A percentile compares a stretch with the other conserved stretches of the same genome.
phyloP scores from a whole-genome alignment of 2,113 vertebrate species.

The Peromyscus polionotus region DNA sequence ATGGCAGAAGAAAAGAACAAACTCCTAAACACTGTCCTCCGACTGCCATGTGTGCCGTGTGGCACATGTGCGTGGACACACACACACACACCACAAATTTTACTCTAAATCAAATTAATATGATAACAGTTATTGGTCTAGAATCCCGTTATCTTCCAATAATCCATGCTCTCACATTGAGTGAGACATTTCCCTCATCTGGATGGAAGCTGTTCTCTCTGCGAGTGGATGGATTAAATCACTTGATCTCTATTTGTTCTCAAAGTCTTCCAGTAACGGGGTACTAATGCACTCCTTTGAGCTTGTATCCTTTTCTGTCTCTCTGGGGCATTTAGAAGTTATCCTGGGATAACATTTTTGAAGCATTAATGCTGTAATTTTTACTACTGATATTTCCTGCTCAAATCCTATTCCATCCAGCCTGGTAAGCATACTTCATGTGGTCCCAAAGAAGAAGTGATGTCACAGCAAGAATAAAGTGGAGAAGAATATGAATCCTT shows the following conservation, averaged over 20 bases:
- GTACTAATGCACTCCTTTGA: background rate
- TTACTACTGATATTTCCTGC: slow-evolving; percentile 23
- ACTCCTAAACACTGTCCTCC: background rate
- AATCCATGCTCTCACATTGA: background rate
- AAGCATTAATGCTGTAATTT: background rate
- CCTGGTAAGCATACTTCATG: background rate
- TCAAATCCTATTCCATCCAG: background rate
- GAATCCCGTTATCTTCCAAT: background rate
- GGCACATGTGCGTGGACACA: too few species aligned
- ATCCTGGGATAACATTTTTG: background rate
- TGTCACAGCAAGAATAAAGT: background rate
- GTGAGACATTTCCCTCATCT: background rate
- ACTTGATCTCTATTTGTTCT: slow-evolving; percentile 16
- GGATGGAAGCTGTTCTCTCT: background rate
- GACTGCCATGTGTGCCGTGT: background rate
- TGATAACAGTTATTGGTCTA: background rate
- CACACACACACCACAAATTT: background rate
- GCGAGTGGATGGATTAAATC: background rate
- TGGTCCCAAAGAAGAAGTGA: background rate
- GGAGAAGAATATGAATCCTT: background rate
- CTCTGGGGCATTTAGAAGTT: background rate
- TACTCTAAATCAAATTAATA: background rate
- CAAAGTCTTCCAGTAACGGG: slow-evolving; percentile 12
- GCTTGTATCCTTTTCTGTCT: background rate
- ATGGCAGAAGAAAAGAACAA: background rate